These are phyloP conservation scores for Coranthus polyacanthus DNA, from an alignment of 2,797 vertebrate species.

Conservation along the genomic window DNA sequence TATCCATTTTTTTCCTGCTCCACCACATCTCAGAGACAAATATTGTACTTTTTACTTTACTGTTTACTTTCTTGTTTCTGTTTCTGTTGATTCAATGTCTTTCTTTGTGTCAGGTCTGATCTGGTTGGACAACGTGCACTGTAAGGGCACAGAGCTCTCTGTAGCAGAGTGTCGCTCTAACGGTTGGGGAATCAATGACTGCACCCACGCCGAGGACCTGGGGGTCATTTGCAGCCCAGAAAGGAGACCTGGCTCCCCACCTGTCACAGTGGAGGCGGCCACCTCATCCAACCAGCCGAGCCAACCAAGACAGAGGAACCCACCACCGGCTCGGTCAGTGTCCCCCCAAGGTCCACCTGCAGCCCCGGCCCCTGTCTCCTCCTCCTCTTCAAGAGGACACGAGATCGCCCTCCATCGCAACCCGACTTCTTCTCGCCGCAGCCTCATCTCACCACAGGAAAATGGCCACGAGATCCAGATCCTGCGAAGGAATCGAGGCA, in stretches of 20 bases:
- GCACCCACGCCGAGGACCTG: slow-evolving; percentile 92
- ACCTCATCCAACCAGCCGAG: slow-evolving; percentile 44
- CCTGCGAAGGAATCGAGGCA: slow-evolving; percentile 57
- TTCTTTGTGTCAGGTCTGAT: slow-evolving; percentile 85
- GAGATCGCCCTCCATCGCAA: slow-evolving; percentile 83
- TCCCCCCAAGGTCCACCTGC: slow-evolving; percentile 33
- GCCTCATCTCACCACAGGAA: slow-evolving; percentile 63
- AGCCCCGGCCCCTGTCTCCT: slow-evolving; percentile 3
- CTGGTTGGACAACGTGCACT: slow-evolving; percentile 96
- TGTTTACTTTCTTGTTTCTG: neutral
- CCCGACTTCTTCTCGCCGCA: slow-evolving; percentile 54
- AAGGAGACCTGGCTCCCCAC: slow-evolving; percentile 51
- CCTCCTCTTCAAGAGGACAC: slow-evolving; percentile 74
- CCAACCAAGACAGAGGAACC: slow-evolving; percentile 55
- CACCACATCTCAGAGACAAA: no score
- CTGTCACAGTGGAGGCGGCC: slow-evolving; percentile 40
- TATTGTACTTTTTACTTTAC: no score
- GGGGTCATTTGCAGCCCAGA: slow-evolving; percentile 89
- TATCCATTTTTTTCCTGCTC: no score
- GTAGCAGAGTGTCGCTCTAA: slow-evolving; percentile 91
- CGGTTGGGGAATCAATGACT: slow-evolving; percentile 95
- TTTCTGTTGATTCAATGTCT: slow-evolving; percentile 19
- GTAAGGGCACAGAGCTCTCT: slow-evolving; percentile 88
- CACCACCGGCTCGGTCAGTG: slow-evolving; percentile 20
- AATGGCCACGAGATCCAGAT: slow-evolving; percentile 82